Percentiles rank a stretch among this genome's conserved stretches.
phyloP scores from a whole-genome alignment of 2,888 invertebrate genomes.

The Catocala nupta region DNA sequence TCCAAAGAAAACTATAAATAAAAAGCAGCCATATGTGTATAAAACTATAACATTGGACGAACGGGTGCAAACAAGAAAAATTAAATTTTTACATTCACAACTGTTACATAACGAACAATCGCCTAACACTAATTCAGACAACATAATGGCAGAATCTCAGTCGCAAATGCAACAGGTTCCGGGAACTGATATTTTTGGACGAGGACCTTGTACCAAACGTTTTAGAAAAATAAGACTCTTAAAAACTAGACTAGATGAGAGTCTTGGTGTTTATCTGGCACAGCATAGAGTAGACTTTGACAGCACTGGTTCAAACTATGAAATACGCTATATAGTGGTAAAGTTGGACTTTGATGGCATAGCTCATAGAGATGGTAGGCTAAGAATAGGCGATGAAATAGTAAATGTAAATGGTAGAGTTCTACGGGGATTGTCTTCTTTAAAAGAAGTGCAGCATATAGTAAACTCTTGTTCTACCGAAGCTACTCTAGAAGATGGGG shows the following conservation, averaged over 20 bases:
- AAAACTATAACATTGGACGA: constrained; percentile 84
- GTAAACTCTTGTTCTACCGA: constrained; percentile 85
- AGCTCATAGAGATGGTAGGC: constrained; percentile 92
- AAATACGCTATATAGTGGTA: constrained; percentile 89
- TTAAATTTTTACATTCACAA: constrained; percentile 82
- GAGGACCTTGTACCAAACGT: constrained; percentile 88
- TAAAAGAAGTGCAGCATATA: constrained; percentile 89
- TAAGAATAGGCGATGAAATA: constrained; percentile 95
- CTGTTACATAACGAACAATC: constrained; percentile 72
- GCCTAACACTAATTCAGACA: constrained; percentile 68
- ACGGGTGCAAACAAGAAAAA: constrained; percentile 83
- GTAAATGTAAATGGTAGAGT: constrained; percentile 95
- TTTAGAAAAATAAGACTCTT: constrained; percentile 90
- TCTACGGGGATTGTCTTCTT: constrained; percentile 90
- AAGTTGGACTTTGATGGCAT: constrained; percentile 89
- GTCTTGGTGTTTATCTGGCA: constrained; percentile 91
- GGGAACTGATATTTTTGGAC: constrained; percentile 80
- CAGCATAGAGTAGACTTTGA: constrained; percentile 88
- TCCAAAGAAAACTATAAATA: constrained; percentile 80
- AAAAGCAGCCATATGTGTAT: constrained; percentile 77
- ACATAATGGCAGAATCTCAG: constrained; percentile 68
- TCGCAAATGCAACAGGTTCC: constrained; percentile 62
- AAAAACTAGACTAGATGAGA: constrained; percentile 89
- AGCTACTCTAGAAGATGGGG: constrained; percentile 72
- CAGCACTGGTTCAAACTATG: constrained; percentile 83